phyloP scores from a whole-genome alignment of 2,888 invertebrate species.

The Leuctra nigra region DNA sequence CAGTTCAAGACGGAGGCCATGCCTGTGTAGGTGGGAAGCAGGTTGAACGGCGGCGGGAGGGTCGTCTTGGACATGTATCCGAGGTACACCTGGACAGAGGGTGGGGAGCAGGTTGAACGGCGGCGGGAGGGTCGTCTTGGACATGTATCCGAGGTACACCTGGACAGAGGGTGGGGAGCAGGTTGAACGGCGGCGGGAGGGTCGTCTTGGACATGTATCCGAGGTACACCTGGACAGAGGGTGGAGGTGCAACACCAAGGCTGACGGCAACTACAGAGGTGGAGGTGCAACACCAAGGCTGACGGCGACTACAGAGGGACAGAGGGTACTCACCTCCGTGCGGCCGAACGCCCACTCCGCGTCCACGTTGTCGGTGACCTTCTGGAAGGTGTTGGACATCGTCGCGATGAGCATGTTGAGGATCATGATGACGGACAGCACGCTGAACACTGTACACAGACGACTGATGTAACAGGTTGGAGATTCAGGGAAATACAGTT shows the following conservation, averaged over 20 bases:
- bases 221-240: constrained; percentile 49
- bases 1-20: constrained; percentile 42
- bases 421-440: constrained; percentile 63
- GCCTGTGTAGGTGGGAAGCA: constrained; percentile 45
- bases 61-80: constrained; percentile 64
- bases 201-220: constrained; percentile 64
- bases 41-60: constrained; percentile 64
- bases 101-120: constrained; percentile 62
- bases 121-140: constrained; percentile 60
- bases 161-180: constrained; percentile 55
- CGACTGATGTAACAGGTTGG: no score
- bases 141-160: constrained; percentile 65
- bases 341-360: constrained; percentile 72
- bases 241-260: not conserved
- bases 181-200: constrained; percentile 64
- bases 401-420: constrained; percentile 76
- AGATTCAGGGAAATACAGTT: no score
- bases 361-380: constrained; percentile 59
- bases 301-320: not conserved
- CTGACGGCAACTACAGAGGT: not conserved
- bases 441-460: constrained; percentile 55
- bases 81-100: constrained; percentile 51
- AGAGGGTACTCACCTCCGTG: constrained; percentile 44
- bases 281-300: not conserved
- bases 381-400: constrained; percentile 68